Base-by-base conservation (phyloP, 2,888 invertebrate species). In the Margaritifera margaritifera region DNA sequence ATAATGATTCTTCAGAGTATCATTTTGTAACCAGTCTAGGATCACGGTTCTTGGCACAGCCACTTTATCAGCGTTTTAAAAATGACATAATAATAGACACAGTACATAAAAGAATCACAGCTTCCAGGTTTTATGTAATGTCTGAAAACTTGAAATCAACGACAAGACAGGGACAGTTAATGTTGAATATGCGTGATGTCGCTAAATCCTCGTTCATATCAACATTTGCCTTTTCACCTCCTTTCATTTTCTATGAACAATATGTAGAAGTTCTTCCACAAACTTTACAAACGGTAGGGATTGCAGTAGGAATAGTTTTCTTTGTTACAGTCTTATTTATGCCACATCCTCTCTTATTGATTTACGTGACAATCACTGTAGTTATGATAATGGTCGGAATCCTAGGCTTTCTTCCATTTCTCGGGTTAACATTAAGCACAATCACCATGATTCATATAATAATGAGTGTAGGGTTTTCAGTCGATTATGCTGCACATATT, bases 141-240 rank as follows among this genome's bases (percentile, higher is more conserved):
- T 95, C 96, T 0, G 94, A 95, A 3, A 95, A 96, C 84, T 95
- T 97, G 60, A 94, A 94, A 67, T 95, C 96, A 64, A 96, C 96
- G n/a, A 71, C 72, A 18, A 66, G 66, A 25, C 84, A 86, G 69
- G 83, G 83, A 0, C 63, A 77, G 24, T 63, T 84, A 62, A 85
- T 86, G 82, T 24, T 79, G n/a, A 25, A 66, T 31, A 69, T 84
- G 71, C 69, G 86, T 20, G 72, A 79, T 22, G 64, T 84, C 0
- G 81, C 82, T 15, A 63, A 76, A 51, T 66, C 68, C 20, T 80
- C 80, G 6, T 51, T 64, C 6, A 50, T 84, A 8, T 70, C 79
- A 18, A 74, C 80, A 20, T 77, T 83, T 50, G 79, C 81, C 1
- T 85, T 75, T 64, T 77, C 78, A 11, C 74, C 78, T 6, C 56